These are phyloP conservation scores for Atractosteus spatula DNA, from an alignment of 2,113 vertebrate genomes.

Conservation along the genomic window DNA sequence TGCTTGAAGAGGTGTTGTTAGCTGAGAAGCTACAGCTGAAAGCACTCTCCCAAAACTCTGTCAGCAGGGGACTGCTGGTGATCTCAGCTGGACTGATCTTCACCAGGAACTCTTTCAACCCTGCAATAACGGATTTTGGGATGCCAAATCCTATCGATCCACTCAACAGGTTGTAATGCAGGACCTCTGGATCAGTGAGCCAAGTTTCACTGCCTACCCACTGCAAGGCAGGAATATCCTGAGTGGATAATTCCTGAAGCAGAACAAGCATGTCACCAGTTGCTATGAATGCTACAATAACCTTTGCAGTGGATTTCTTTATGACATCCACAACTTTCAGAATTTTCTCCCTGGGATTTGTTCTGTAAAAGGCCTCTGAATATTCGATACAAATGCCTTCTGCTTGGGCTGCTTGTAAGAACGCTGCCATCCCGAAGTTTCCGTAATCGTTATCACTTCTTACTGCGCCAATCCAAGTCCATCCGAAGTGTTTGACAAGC, in stretches of 20 bases:
- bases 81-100: not conserved
- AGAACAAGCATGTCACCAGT: not conserved
- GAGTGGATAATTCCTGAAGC: not conserved
- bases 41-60: constrained; percentile 5
- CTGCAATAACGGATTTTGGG: not conserved
- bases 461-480: constrained; percentile 27
- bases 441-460: constrained; percentile 27
- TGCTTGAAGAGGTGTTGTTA: not conserved
- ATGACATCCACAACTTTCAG: constrained; percentile 7
- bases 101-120: constrained; percentile 9
- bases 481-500: constrained; percentile 21
- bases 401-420: constrained; percentile 11
- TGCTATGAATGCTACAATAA: constrained; percentile 7
- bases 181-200: constrained; percentile 4
- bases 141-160: constrained; percentile 8
- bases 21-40: constrained; percentile 3
- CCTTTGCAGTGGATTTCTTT: constrained; percentile 10
- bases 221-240: constrained; percentile 11
- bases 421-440: constrained; percentile 24
- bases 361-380: constrained; percentile 3
- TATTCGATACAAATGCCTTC: not conserved
- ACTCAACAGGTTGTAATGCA: not conserved
- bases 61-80: not conserved
- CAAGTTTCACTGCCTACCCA: constrained; percentile 11
- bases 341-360: constrained; percentile 5